phyloP scores from a whole-genome alignment of 1,140 invertebrate genomes.

The Batillaria attramentaria region DNA sequence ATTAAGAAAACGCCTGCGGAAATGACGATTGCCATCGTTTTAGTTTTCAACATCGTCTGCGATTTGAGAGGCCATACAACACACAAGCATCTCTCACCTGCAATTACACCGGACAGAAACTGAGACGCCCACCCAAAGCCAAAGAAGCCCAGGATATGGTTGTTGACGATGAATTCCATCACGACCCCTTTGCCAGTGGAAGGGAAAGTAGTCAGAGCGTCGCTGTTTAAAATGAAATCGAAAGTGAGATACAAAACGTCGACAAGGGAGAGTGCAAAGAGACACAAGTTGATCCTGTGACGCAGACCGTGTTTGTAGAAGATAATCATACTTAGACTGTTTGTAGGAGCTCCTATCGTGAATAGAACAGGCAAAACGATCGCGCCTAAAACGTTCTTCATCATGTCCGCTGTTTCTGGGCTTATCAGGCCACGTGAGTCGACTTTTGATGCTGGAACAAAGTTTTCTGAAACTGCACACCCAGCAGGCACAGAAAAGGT shows the following conservation, averaged over 20 bases:
- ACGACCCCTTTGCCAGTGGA: not conserved
- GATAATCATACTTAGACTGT: conserved; percentile 30
- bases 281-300: conserved; percentile 21
- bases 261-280: not conserved
- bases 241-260: not conserved
- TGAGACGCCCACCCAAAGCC: not conserved
- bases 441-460: no score
- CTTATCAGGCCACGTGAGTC: not conserved
- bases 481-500: no score
- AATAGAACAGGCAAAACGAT: conserved; percentile 6
- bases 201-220: not conserved
- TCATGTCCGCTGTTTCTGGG: not conserved
- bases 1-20: not conserved
- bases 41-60: not conserved
- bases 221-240: not conserved
- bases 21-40: not conserved
- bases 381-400: not conserved
- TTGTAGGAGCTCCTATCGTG: conserved; percentile 25
- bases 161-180: not conserved
- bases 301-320: conserved; percentile 24
- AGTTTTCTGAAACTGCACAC: no score
- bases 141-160: no score
- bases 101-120: not conserved
- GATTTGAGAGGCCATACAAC: conserved; percentile 8
- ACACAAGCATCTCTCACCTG: conserved; percentile 18